Conservation (phyloP, 2,888 invertebrate species). For the Cataglyphis livida region DNA sequence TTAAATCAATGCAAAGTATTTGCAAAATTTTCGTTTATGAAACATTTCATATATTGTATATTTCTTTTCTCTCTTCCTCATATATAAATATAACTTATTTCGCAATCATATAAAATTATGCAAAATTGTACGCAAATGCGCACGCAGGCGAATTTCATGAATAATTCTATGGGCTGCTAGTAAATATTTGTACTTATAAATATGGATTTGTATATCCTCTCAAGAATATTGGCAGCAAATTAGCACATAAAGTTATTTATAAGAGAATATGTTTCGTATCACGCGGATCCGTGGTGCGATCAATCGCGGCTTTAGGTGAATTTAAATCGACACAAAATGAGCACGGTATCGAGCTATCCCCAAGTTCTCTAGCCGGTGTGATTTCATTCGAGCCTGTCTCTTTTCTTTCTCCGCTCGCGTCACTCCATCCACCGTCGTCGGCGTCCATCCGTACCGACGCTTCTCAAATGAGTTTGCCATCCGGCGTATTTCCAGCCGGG, state of each 20-base stretch:
- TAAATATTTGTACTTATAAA: slow-evolving; percentile 20
- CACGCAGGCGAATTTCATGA: neutral
- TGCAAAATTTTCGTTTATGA: neutral
- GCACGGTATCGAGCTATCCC: slow-evolving; percentile 52
- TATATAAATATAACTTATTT: neutral
- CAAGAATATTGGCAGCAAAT: neutral
- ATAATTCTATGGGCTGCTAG: neutral
- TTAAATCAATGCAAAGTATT: neutral
- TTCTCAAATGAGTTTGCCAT: slow-evolving; percentile 74
- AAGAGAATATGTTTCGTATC: slow-evolving; percentile 22
- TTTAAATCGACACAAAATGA: slow-evolving; percentile 36
- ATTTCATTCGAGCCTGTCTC: slow-evolving; percentile 62
- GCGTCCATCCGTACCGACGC: slow-evolving; percentile 41
- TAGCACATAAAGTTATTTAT: slow-evolving; percentile 13
- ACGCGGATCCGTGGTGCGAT: neutral
- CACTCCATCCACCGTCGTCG: slow-evolving; percentile 46
- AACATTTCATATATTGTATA: neutral
- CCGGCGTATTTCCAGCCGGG: slow-evolving; percentile 61
- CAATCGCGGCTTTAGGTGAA: slow-evolving; percentile 35
- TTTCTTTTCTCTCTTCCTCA: neutral
- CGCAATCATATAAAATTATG: neutral
- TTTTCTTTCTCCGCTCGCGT: slow-evolving; percentile 15
- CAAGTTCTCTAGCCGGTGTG: slow-evolving; percentile 40
- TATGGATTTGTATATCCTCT: neutral
- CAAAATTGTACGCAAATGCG: neutral